Base-by-base conservation (phyloP, 2,113 vertebrate species). In the Numida meleagris region DNA sequence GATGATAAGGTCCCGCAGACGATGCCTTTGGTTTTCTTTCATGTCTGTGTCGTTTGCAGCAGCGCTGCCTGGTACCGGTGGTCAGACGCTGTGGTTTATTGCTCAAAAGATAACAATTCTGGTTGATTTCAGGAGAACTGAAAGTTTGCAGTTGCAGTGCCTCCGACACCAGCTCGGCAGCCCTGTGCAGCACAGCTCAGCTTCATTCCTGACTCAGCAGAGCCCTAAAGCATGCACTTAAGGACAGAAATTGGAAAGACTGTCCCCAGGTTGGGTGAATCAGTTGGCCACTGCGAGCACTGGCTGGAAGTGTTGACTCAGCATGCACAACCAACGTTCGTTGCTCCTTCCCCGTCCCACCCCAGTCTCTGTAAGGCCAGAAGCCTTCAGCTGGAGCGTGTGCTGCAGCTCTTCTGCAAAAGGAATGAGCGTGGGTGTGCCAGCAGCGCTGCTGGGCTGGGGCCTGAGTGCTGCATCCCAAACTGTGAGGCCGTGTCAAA, bases 401-500 rank as follows among this genome's bases (percentile, higher is more conserved):
- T 45, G 1, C 24, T 1, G 20, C 7, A 27, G 74, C 21, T 46
- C 38, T 34, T 7, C 6, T 20, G 94, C 16, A 13, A 7, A 0
- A 6, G 66, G 89, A 5, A 8, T 42, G 57, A 13, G 17, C 48
- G 45, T 82, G 93, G 67, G 61, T 0, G 0, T 58, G 78, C 58
- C 71, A 0, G 3, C 13, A 24, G 31, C 31, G 0, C 8, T 17
- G 38, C 1, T 21, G 66, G 51, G 2, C 31, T 10, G 14, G 53
- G 29, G 6, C 50, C 57, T 9, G 14, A 77, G 50, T 31, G 6
- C 19, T 43, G 59, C 9, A 4, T 7, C 36, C 36, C 4, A 59
- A 25, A 34, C 1, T 21, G 1, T 5, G 21, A 5, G 9, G 40
- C 9, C 51, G 14, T 40, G 51, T 3, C 14, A 61, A 72, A 15